A percentile compares a stretch with the other conserved stretches of the same genome.
These are phyloP conservation scores for Melanchra persicariae DNA, from an alignment of 2,888 invertebrate species.

Conservation along the genomic window DNA sequence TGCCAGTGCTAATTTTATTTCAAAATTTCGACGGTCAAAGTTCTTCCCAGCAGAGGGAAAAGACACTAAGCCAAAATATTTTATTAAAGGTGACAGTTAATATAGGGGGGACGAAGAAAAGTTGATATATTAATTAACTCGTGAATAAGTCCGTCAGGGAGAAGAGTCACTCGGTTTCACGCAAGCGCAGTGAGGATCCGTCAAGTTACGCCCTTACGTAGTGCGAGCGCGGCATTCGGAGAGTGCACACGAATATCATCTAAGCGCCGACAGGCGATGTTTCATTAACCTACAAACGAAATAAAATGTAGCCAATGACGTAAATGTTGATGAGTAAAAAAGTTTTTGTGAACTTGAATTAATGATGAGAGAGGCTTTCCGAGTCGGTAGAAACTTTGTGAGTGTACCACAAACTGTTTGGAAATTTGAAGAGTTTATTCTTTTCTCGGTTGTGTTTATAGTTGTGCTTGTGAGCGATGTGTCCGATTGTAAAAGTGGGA, in stretches of 20 bases:
- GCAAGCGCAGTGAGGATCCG: slow-evolving; percentile 84
- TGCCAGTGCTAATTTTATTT: slow-evolving; percentile 59
- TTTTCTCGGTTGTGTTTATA: slow-evolving; percentile 71
- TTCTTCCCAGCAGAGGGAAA: slow-evolving; percentile 56
- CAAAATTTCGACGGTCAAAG: slow-evolving; percentile 55
- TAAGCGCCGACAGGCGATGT: slow-evolving; percentile 69
- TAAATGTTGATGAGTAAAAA: slow-evolving; percentile 75
- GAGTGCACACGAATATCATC: slow-evolving; percentile 74
- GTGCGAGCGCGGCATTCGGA: slow-evolving; percentile 80
- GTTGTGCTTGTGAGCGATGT: slow-evolving; percentile 82
- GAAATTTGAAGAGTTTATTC: slow-evolving; percentile 68
- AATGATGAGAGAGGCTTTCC: slow-evolving; percentile 66
- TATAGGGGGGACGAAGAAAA: slow-evolving; percentile 85
- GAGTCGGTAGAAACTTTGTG: slow-evolving; percentile 57
- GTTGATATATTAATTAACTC: slow-evolving; percentile 90
- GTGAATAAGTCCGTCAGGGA: slow-evolving; percentile 87
- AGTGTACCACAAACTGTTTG: slow-evolving; percentile 61
- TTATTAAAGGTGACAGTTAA: slow-evolving; percentile 87
- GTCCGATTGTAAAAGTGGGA: slow-evolving; percentile 79
- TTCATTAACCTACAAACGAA: slow-evolving; percentile 75
- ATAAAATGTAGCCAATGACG: slow-evolving; percentile 70
- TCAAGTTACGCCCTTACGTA: slow-evolving; percentile 86
- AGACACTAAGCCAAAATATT: slow-evolving; percentile 80
- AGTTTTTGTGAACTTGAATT: slow-evolving; percentile 76
- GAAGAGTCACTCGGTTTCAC: slow-evolving; percentile 87